Base-by-base conservation (phyloP, 2,113 vertebrate genomes). In the Takifugu flavidus region DNA sequence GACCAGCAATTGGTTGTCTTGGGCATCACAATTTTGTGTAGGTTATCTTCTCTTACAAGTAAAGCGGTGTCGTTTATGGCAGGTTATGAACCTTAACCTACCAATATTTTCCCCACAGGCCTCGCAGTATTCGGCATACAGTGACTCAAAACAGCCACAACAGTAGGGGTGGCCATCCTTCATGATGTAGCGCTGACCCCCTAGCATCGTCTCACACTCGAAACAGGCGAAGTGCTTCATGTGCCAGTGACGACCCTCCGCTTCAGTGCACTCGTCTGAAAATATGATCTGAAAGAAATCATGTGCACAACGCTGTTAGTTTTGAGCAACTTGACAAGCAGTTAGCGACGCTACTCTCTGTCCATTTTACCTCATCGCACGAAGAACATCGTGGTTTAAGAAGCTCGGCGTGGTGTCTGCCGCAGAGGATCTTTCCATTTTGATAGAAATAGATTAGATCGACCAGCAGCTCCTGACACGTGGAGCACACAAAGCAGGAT, bases 371-470 rank as follows among this genome's bases (percentile, higher is more conserved):
- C 93, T 98, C 96, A 4, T 98, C 96, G 7, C 96, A 98, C 53
- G 95, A 95, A 20, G 95, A 95, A 80, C 96, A 98, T 27, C 96
- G 91, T 15, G 96, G 96, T 74, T 98, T 98, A 49, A 98, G 90
- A 28, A 95, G 90, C 75, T 98, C 96, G 2, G 96, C 94, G 0
- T 98, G 95, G 78, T 98, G 96, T 78, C 96, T 90, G 59, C 96
- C 96, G 1, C 96, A 98, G 76, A 96, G 91, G 79, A 98, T 92
- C 85, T 94, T 94, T 73, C 93, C 94, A 67, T 95, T 93, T 88
- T 97, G 93, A 87, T 93, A 93, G 88, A 98, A 98, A 85, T 98
- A 98, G 87, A 98, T 98, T 15, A 98, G 92, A 83, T 98, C 96
- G 68, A 98, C 96, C 31, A 99, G 91, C 49, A 98, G 92, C 86